Base-by-base conservation (phyloP, 1,140 invertebrate species). In the Drosophila auraria region DNA sequence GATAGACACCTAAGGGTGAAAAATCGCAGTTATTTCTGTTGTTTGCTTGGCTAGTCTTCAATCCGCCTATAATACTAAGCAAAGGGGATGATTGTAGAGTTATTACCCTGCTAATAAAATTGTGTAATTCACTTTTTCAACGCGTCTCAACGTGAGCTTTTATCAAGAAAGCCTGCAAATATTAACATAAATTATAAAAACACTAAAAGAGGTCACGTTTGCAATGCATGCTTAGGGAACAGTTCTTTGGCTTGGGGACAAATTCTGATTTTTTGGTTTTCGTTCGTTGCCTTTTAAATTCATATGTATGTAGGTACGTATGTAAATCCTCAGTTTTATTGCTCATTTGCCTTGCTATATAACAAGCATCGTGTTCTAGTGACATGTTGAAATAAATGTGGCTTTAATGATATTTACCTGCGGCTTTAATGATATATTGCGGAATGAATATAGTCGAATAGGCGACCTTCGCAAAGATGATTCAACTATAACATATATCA, bases 41-140 rank as follows among this genome's bases (percentile, higher is more conserved):
- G 33, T 70, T 49, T 54, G 27, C n/a, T n/a, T 14, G 20, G 20
- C 15, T 17, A 17, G 53, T 54, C 38, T 30, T 27, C 15, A 60
- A 69, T 47, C 40, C 33, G 62, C n/a, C 56, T 20, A 25, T 47
- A 58, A 44, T 17, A 33, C 33, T 8, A 56, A 40, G n/a, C 27
- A 61, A 82, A 82, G 64, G 68, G 47, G 64, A 59, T 72, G 58
- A 58, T 62, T 66, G 45, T 45, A 33, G 60, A 73, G 54, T 25
- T 60, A 54, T 63, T 23, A 23, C 38, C 49, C n/a, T 20, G 49
- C 38, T 49, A 14, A 79, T 71, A 87, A 76, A 84, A 78, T 86
- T 87, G 82, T 89, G 75, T 61, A 87, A 86, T 75, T 76, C 63
- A 64, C 51, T 63, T 66, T 53, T 54, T 70, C 80, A 62, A 75